Evolutionary conservation across 2,888 invertebrate genomes (phyloP), one percentile per base, ranked within the genome.

Genomic region (Dugesia japonica): DNA sequence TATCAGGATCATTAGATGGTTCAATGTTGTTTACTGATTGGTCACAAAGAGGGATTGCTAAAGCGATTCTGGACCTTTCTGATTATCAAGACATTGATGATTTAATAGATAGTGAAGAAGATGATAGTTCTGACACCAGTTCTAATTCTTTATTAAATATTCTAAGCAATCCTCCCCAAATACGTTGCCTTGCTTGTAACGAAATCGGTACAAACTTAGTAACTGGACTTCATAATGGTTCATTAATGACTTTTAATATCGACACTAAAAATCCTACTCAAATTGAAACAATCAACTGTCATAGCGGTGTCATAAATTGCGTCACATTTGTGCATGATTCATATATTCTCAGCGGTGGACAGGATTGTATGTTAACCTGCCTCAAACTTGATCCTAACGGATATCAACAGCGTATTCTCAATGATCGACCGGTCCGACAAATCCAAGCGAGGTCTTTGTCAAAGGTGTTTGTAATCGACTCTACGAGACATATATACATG

Each of bases 111-210:
- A 56, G 56, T 23, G 56, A 56, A 20, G n/a, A n/a, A n/a, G 56
- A 56, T 23, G 56, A 56, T 23, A 56, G 56, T 56, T 56, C 56
- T n/a, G 56, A 56, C 23, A 56, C 56, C 9, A 56, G 56, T 23
- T 56, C 56, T 56, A 56, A 56, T 56, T 56, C 56, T 56, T n/a
- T 56, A n/a, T 56, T 56, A 23, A 56, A 56, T 56, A 56, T 56
- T 56, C 56, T 56, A 9, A 56, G 56, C 23, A 56, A 56, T 56
- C 56, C 56, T 20, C 56, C 56, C 56, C 56, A 56, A 23, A 56
- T 56, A 56, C 56, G 56, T 56, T 56, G 56, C 56, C 56, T 56
- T 56, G 56, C 56, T 56, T 56, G 56, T 56, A 56, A 56, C 56
- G 56, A 56, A 56, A n/a, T 23, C 56, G 56, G 56, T 56, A 56